These are phyloP conservation scores for Caenorhabditis sinica DNA, from an alignment of 2,888 invertebrate species.

Conservation along the genomic window DNA sequence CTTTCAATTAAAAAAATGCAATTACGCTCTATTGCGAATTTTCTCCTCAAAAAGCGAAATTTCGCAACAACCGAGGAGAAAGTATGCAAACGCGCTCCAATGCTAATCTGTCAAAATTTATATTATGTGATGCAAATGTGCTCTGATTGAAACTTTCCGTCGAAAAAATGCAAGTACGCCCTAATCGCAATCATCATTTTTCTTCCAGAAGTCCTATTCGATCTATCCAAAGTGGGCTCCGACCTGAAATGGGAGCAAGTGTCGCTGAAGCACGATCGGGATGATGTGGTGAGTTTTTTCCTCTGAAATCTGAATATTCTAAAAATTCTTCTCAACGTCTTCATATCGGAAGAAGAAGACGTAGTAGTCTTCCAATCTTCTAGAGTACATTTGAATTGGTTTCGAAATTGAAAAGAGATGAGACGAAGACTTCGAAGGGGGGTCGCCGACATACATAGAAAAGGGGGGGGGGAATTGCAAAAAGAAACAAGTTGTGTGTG, in stretches of 20 bases:
- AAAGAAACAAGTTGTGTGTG: slow-evolving; percentile 58
- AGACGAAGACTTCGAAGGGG: slow-evolving; percentile 10
- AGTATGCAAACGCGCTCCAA: no score
- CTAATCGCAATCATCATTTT: background rate
- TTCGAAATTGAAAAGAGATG: slow-evolving; percentile 63
- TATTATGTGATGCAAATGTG: no score
- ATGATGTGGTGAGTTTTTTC: slow-evolving; percentile 64
- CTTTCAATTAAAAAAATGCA: no score
- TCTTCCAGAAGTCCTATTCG: slow-evolving; percentile 74
- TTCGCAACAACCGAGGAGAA: no score
- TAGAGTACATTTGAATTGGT: slow-evolving; percentile 62
- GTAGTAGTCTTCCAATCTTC: slow-evolving; percentile 41
- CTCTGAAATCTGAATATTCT: background rate
- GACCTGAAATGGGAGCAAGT: slow-evolving; percentile 69
- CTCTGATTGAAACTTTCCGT: no score
- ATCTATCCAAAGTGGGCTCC: slow-evolving; percentile 61
- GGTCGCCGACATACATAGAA: slow-evolving; percentile 7
- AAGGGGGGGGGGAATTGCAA: slow-evolving; percentile 18
- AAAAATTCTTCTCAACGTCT: slow-evolving; percentile 9
- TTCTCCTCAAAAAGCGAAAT: no score
- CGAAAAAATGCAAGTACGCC: background rate
- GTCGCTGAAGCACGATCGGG: slow-evolving; percentile 62
- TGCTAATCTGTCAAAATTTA: no score
- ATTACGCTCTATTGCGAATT: background rate
- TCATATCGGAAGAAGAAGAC: no score